These are phyloP conservation scores for Oligia strigilis DNA, from an alignment of 2,888 invertebrate species.

Conservation along the genomic window DNA sequence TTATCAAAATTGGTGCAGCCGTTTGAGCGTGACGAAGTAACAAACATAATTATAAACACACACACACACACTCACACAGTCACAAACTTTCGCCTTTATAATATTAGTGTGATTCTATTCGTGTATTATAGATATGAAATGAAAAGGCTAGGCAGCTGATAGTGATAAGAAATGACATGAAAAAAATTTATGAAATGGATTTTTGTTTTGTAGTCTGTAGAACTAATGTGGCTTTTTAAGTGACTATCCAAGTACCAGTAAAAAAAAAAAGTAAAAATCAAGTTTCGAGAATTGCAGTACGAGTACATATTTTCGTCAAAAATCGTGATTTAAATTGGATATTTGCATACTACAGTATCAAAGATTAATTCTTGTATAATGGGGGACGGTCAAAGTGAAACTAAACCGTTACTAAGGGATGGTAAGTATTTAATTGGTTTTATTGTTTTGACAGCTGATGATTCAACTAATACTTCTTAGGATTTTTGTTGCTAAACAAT, in stretches of 20 bases:
- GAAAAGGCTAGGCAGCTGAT: no score
- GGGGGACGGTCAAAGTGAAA: conserved; percentile 92
- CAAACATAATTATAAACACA: no score
- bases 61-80: no score
- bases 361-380: conserved; percentile 78
- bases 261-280: conserved; percentile 60
- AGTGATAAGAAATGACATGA: no score
- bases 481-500: conserved; percentile 87
- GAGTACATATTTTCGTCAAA: conserved; percentile 56
- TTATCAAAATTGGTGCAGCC: no score
- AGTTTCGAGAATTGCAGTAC: conserved; percentile 58
- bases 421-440: conserved; percentile 78
- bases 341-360: conserved; percentile 69
- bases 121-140: no score
- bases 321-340: conserved; percentile 57
- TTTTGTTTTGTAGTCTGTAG: no score
- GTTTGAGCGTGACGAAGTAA: no score
- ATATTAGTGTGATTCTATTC: no score
- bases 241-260: neutral
- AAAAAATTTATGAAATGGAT: no score
- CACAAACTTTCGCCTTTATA: no score
- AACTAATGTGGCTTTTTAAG: neutral
- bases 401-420: conserved; percentile 90
- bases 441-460: conserved; percentile 87
- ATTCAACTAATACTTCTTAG: conserved; percentile 82